A percentile compares a stretch with the other conserved stretches of the same genome.
phyloP scores from a whole-genome alignment of 92 coral and sea anemone genomes.

The Parazoanthus atlanticus region DNA sequence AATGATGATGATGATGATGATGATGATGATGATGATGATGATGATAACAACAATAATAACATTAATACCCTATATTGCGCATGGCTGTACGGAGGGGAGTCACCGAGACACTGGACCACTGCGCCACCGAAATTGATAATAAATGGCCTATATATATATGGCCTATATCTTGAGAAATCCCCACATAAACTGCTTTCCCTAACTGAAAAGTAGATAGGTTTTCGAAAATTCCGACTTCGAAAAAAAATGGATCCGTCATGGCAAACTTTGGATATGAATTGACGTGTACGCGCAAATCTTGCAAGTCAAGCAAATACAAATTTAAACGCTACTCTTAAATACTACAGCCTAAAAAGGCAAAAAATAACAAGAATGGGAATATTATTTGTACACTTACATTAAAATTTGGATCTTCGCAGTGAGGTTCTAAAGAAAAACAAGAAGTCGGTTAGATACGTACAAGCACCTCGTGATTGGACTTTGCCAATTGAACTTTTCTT shows the following conservation, averaged over 20 bases:
- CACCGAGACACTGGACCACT: too few relatives aligned
- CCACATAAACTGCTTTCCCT: too few relatives aligned
- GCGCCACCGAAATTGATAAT: too few relatives aligned
- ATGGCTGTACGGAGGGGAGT: not conserved
- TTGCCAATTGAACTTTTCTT: not conserved
- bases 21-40: too few relatives aligned
- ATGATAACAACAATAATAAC: not conserved
- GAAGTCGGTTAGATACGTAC: not conserved
- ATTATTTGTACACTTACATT: conserved; percentile 63
- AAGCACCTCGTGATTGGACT: not conserved
- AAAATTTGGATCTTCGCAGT: conserved; percentile 83
- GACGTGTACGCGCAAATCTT: not conserved
- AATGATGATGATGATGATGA: too few relatives aligned
- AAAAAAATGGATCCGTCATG: too few relatives aligned
- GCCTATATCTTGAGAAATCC: too few relatives aligned
- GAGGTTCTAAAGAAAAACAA: conserved; percentile 58
- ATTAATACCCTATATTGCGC: not conserved
- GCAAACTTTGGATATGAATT: too few relatives aligned
- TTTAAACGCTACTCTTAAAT: not conserved
- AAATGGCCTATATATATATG: too few relatives aligned
- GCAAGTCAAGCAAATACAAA: not conserved
- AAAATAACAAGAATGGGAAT: not conserved
- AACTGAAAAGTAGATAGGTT: too few relatives aligned
- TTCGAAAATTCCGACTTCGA: too few relatives aligned
- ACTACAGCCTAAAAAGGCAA: not conserved